A percentile compares a stretch with the other conserved stretches of the same genome.
Conservation (phyloP, 2,888 invertebrate species). For the Dynastes hyllus region DNA sequence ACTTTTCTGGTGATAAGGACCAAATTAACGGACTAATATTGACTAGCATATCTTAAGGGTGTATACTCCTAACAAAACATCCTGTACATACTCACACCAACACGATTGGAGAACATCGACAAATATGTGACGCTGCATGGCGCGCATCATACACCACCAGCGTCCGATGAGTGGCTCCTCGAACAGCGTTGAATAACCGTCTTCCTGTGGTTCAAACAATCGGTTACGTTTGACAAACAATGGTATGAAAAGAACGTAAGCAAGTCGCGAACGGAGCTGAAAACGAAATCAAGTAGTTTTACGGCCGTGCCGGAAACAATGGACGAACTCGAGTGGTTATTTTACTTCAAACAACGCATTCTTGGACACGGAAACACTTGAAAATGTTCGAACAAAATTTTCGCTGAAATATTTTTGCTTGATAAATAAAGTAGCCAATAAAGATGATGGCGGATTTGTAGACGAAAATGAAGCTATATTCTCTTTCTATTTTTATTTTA, state of each 20-base stretch:
- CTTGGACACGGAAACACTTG: constrained; percentile 35
- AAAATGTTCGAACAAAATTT: no score
- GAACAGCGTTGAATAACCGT: constrained; percentile 42
- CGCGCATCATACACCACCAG: not conserved
- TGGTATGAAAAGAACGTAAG: constrained; percentile 49
- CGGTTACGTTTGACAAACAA: constrained; percentile 51
- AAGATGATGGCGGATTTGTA: no score
- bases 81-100: no score
- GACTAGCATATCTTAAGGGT: no score
- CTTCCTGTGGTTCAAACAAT: constrained; percentile 53
- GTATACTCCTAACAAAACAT: no score
- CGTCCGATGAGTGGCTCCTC: constrained; percentile 20
- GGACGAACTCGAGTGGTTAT: constrained; percentile 35
- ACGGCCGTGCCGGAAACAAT: constrained; percentile 47
- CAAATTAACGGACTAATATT: no score
- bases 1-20: no score
- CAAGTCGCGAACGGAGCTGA: constrained; percentile 50
- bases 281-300: constrained; percentile 50
- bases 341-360: constrained; percentile 28
- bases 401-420: no score
- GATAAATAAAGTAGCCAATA: no score
- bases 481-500: no score
- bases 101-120: not conserved
- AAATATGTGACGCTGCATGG: constrained; percentile 25
- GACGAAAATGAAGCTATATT: no score